These are phyloP conservation scores for Drosophila pseudotalamancana DNA, from an alignment of 2,888 invertebrate species.

Conservation along the genomic window DNA sequence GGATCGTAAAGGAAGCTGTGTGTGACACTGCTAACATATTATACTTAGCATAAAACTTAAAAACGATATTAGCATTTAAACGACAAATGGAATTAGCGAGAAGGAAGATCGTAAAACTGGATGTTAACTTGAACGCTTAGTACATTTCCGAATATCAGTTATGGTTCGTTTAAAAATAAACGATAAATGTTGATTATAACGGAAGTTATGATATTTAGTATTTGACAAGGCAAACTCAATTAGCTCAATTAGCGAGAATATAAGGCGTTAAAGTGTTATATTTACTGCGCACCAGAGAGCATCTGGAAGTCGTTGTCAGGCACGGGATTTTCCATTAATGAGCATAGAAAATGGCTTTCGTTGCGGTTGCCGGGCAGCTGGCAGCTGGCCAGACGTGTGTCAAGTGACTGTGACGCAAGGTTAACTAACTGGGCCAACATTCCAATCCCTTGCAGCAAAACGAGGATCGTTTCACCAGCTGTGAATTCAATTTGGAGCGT, in stretches of 20 bases:
- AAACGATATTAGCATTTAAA: not conserved
- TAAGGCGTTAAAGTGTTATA: no score
- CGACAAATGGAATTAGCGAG: not conserved
- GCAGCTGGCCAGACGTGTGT: conserved; percentile 42
- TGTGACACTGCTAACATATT: not conserved
- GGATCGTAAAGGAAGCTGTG: no score
- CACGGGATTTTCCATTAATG: conserved; percentile 1
- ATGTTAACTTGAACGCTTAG: no score
- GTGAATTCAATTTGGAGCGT: conserved; percentile 56
- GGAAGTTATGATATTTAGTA: no score
- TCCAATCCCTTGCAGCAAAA: conserved; percentile 66
- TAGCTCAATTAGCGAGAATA: no score
- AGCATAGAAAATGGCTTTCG: not conserved
- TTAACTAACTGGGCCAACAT: conserved; percentile 37
- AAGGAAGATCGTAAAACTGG: no score
- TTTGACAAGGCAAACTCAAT: no score
- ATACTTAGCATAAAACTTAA: not conserved
- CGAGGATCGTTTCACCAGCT: conserved; percentile 76
- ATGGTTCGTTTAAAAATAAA: not conserved
- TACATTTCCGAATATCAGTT: no score
- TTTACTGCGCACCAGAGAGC: not conserved
- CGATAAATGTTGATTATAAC: not conserved
- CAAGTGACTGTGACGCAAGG: conserved; percentile 55
- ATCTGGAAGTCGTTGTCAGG: not conserved
- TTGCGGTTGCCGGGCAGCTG: conserved; percentile 48